Conservation (phyloP, 2,888 invertebrate genomes). For the Tupiocoris notatus region DNA sequence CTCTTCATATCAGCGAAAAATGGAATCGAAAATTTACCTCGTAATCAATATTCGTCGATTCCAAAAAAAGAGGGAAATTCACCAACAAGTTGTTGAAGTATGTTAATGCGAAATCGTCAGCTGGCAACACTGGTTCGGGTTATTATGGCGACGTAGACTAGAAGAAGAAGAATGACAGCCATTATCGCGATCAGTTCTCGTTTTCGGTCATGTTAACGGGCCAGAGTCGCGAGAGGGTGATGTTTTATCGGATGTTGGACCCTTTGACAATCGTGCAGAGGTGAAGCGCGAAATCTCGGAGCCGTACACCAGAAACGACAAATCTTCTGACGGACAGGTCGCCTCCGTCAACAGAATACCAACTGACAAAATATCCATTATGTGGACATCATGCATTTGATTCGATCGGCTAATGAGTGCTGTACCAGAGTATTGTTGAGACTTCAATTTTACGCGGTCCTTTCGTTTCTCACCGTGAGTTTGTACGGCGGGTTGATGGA, state of each 20-base stretch:
- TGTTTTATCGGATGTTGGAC: slow-evolving; percentile 1
- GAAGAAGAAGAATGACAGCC: slow-evolving; percentile 22
- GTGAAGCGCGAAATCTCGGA: neutral
- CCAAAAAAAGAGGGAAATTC: slow-evolving; percentile 7
- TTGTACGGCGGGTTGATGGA: slow-evolving; percentile 28
- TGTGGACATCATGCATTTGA: slow-evolving; percentile 40
- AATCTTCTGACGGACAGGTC: neutral
- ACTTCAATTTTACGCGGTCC: slow-evolving; percentile 32
- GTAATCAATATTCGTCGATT: too few species aligned
- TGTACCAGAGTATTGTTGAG: slow-evolving; percentile 35
- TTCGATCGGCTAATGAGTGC: slow-evolving; percentile 39
- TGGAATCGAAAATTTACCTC: too few species aligned
- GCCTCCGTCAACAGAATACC: neutral
- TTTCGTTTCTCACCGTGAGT: slow-evolving; percentile 24
- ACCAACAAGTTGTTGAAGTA: neutral
- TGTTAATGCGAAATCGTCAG: neutral
- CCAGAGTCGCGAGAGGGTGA: neutral
- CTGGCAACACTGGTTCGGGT: neutral
- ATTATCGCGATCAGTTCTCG: neutral
- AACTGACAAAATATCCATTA: slow-evolving; percentile 21
- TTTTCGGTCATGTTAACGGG: slow-evolving; percentile 2
- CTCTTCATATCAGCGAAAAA: too few species aligned
- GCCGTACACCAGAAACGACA: neutral
- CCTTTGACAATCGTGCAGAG: neutral
- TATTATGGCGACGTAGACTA: slow-evolving; percentile 18